phyloP scores from a whole-genome alignment of 2,888 invertebrate species.

The Rhingia campestris region DNA sequence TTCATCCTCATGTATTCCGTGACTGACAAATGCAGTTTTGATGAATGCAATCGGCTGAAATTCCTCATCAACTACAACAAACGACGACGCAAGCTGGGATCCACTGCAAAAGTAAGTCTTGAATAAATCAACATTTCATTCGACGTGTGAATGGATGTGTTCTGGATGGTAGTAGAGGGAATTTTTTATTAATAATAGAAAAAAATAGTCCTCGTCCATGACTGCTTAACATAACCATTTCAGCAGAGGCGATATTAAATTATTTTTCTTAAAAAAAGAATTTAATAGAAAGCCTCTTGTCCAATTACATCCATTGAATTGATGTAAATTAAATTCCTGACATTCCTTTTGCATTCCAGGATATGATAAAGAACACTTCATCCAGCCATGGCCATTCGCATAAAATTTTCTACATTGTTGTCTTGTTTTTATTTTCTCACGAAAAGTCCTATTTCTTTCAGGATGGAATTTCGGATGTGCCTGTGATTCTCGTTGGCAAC shows the following conservation, averaged over 20 bases:
- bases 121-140: neutral
- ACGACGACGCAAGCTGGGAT: conserved; percentile 86
- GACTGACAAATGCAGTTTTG: conserved; percentile 94
- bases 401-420: neutral
- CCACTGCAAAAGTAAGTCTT: conserved; percentile 84
- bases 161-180: too few species aligned
- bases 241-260: conserved; percentile 9
- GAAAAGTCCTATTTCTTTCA: conserved; percentile 77
- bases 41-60: conserved; percentile 91
- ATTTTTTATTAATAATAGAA: neutral
- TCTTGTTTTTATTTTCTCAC: conserved; percentile 21
- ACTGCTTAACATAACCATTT: conserved; percentile 12
- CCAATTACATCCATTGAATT: conserved; percentile 45
- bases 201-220: conserved; percentile 17
- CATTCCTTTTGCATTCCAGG: conserved; percentile 34
- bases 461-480: conserved; percentile 87
- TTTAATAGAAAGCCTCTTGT: conserved; percentile 44
- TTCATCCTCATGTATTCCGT: conserved; percentile 94
- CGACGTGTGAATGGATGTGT: neutral
- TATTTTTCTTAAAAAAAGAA: conserved; percentile 19
- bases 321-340: conserved; percentile 66
- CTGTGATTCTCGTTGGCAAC: conserved; percentile 92
- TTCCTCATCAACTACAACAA: conserved; percentile 92
- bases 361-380: conserved; percentile 9
- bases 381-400: neutral